Conservation (phyloP, 2,113 vertebrate species). For the Corythornis vintsioides region DNA sequence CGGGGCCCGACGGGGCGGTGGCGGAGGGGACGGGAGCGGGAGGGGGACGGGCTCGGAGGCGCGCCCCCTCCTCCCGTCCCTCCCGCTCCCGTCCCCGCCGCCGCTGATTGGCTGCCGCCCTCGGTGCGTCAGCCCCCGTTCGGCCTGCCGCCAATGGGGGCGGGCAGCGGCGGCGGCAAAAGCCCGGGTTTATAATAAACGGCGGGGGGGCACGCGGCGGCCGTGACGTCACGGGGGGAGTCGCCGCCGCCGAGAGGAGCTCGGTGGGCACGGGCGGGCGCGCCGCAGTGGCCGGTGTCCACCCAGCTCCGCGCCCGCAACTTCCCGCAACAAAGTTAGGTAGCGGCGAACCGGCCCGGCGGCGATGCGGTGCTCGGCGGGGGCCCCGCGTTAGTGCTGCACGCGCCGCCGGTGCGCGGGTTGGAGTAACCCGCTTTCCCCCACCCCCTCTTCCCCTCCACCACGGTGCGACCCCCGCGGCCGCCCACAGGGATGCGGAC, state of each 20-base stretch:
- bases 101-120: slow-evolving; percentile 82
- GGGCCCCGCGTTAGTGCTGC: neutral
- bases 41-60: neutral
- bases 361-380: neutral
- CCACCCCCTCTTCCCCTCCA: neutral
- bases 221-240: slow-evolving; percentile 95
- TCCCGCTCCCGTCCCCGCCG: neutral
- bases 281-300: slow-evolving; percentile 83
- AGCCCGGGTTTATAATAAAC: slow-evolving; percentile 79
- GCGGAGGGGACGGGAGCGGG: neutral
- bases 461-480: neutral
- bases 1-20: neutral
- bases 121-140: slow-evolving; percentile 72
- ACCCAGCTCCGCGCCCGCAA: slow-evolving; percentile 82
- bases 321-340: slow-evolving; percentile 90
- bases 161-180: slow-evolving; percentile 61
- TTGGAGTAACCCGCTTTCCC: neutral
- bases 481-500: slow-evolving; percentile 81
- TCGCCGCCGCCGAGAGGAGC: slow-evolving; percentile 87
- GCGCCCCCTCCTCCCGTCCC: neutral
- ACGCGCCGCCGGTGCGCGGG: neutral
- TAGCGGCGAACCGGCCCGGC: neutral
- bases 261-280: slow-evolving; percentile 88
- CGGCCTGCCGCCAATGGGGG: slow-evolving; percentile 81
- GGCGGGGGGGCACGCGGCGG: slow-evolving; percentile 75